phyloP scores from a whole-genome alignment of 2,113 vertebrate genomes.

The Triplophysa siluroides region DNA sequence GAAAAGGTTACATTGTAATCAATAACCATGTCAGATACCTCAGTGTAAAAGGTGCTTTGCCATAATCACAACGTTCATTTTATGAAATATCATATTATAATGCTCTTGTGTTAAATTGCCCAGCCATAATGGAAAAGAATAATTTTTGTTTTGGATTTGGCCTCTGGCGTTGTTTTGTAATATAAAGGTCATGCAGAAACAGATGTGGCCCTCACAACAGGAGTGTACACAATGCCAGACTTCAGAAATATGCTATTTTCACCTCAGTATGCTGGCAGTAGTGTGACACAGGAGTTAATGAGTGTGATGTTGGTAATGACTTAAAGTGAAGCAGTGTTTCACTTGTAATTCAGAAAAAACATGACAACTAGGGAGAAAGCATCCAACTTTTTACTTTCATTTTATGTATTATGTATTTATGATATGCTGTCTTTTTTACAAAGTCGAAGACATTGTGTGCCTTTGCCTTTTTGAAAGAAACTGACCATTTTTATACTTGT shows the following conservation, averaged over 20 bases:
- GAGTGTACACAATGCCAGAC: constrained; percentile 19
- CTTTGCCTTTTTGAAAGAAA: neutral
- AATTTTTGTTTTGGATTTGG: neutral
- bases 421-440: neutral
- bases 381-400: neutral
- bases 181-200: constrained; percentile 31
- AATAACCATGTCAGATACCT: constrained; percentile 11
- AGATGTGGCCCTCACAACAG: constrained; percentile 22
- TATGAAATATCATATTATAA: constrained; percentile 1
- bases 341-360: neutral
- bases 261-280: constrained; percentile 30
- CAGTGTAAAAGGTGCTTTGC: constrained; percentile 17
- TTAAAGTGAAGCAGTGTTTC: neutral
- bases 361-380: neutral
- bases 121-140: neutral
- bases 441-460: neutral
- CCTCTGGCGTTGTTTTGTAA: constrained; percentile 26
- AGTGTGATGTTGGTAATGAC: constrained; percentile 18
- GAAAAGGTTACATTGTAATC: constrained; percentile 2
- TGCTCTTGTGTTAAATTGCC: constrained; percentile 1
- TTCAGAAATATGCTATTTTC: constrained; percentile 17
- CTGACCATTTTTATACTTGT: neutral
- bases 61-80: neutral
- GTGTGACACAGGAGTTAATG: constrained; percentile 18
- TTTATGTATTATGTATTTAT: neutral